Percentiles rank a stretch among this genome's conserved stretches.
These are phyloP conservation scores for Pogonocherus hispidulus DNA, from an alignment of 2,888 invertebrate genomes.

Conservation along the genomic window DNA sequence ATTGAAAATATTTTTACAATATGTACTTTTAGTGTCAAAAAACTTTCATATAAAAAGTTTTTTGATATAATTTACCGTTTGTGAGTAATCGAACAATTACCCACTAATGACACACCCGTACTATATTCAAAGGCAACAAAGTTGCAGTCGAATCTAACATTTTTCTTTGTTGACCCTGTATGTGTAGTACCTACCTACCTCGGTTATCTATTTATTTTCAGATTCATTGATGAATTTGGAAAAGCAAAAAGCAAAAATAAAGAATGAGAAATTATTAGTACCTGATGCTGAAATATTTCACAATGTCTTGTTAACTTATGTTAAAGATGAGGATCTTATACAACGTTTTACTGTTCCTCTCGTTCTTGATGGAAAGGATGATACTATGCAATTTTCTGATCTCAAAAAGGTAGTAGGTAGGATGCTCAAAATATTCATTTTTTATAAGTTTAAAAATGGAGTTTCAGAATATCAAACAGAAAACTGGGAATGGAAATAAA, in stretches of 20 bases:
- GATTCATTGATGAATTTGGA: conserved; percentile 67
- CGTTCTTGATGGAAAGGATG: conserved; percentile 33
- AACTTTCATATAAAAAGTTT: too few relatives aligned
- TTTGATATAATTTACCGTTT: too few relatives aligned
- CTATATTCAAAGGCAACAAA: too few relatives aligned
- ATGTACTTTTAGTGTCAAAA: too few relatives aligned
- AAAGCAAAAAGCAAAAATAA: conserved; percentile 66
- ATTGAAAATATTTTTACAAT: too few relatives aligned
- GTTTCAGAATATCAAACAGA: conserved; percentile 43
- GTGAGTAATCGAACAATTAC: too few relatives aligned
- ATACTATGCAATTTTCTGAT: conserved; percentile 35
- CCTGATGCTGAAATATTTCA: conserved; percentile 64
- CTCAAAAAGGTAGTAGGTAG: conserved; percentile 22
- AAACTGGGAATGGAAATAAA: conserved; percentile 39
- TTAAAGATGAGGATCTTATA: conserved; percentile 52
- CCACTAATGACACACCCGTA: too few relatives aligned
- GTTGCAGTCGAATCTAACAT: too few relatives aligned
- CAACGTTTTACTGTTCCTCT: conserved; percentile 45
- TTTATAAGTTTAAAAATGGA: background rate
- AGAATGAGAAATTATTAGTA: conserved; percentile 53
- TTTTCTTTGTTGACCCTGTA: too few relatives aligned
- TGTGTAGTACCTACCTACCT: too few relatives aligned
- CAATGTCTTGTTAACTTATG: conserved; percentile 48
- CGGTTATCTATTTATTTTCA: conserved; percentile 50
- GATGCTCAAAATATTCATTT: background rate